Evolutionary conservation across 2,797 vertebrate species (phyloP).

Genomic region (Galaxias olidus): DNA sequence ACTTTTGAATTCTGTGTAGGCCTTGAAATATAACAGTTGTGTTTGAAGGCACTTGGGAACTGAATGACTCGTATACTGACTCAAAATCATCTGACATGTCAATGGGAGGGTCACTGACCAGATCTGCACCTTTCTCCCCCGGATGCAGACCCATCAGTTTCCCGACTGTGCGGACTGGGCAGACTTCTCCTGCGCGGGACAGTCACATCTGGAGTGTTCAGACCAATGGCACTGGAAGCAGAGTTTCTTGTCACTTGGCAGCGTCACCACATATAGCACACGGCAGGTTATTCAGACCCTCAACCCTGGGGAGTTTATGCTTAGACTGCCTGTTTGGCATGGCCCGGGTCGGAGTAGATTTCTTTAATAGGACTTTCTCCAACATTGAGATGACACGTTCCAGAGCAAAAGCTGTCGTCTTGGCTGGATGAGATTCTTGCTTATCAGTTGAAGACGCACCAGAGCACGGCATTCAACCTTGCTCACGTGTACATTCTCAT

Average conservation of each 20-base stretch:
- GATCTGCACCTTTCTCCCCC: conserved; percentile 17
- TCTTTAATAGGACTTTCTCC: conserved; percentile 3
- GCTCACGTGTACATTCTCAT: not conserved
- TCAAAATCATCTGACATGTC: no score
- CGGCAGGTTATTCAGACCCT: not conserved
- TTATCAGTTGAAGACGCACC: no score
- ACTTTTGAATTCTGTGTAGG: conserved; percentile 18
- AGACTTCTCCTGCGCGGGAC: not conserved
- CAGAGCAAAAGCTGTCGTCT: not conserved
- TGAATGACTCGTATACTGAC: no score
- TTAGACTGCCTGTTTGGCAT: not conserved
- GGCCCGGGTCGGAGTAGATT: not conserved
- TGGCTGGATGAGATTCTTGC: not conserved
- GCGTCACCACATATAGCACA: not conserved
- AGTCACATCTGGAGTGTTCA: not conserved
- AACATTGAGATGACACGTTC: not conserved
- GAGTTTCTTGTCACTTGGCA: not conserved
- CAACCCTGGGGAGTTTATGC: not conserved
- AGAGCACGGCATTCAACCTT: no score
- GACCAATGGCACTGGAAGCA: not conserved
- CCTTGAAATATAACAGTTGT: no score
- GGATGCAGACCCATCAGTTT: conserved; percentile 19
- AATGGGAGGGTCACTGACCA: conserved; percentile 16
- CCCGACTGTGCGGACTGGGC: not conserved
- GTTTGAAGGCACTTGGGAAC: no score